Evolutionary conservation across 2,888 invertebrate species (phyloP).

Genomic region (Teleogryllus oceanicus): DNA sequence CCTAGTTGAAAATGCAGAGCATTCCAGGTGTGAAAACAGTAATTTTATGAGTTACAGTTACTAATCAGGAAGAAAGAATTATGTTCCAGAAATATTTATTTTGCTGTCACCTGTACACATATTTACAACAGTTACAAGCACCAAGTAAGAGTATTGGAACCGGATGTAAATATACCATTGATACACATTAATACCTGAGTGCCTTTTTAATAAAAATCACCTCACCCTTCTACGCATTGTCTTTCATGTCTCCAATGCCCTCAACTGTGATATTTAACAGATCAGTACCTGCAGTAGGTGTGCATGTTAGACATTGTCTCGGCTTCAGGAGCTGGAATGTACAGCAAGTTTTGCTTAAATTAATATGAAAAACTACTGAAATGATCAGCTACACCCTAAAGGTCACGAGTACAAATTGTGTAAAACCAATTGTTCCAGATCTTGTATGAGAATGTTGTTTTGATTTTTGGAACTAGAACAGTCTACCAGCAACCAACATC

Average conservation of each 20-base stretch:
- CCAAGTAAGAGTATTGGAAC: background rate
- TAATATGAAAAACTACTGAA: too few relatives aligned
- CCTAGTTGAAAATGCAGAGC: slow-evolving; percentile 42
- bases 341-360: too few relatives aligned
- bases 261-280: slow-evolving; percentile 7
- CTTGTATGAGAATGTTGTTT: too few relatives aligned
- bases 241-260: background rate
- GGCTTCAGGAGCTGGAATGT: too few relatives aligned
- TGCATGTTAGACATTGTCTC: too few relatives aligned
- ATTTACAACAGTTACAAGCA: background rate
- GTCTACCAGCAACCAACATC: too few relatives aligned
- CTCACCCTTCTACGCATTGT: background rate
- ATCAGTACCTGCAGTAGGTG: background rate
- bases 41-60: background rate
- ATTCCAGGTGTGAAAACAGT: background rate
- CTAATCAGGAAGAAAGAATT: background rate
- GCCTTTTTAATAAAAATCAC: background rate
- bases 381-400: too few relatives aligned
- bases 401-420: too few relatives aligned
- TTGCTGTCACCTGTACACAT: background rate
- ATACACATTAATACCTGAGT: background rate
- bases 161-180: background rate
- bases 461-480: too few relatives aligned
- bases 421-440: too few relatives aligned
- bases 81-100: background rate